Conservation (phyloP, 2,888 invertebrate species). For the Oasisia sp. region DNA sequence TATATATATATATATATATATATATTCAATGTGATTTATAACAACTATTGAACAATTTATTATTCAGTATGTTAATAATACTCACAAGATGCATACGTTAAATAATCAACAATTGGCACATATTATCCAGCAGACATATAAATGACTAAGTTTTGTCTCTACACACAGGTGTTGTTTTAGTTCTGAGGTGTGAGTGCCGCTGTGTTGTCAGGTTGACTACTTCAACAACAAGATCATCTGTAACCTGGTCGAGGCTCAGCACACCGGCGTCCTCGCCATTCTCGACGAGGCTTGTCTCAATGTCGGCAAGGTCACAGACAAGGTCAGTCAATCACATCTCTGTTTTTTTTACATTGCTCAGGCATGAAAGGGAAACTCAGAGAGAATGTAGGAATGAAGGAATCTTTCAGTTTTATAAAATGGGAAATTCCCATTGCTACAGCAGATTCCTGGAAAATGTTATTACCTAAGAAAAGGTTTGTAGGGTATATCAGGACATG, state of each 20-base stretch:
- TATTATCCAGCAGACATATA: not conserved
- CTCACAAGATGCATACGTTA: not conserved
- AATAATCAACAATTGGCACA: not conserved
- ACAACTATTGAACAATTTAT: not conserved
- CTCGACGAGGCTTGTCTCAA: constrained; percentile 97
- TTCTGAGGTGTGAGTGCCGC: constrained; percentile 19
- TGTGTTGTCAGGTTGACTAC: constrained; percentile 76
- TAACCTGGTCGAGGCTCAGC: constrained; percentile 92
- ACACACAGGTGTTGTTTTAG: not conserved
- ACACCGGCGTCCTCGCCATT: constrained; percentile 89
- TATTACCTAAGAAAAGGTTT: too few relatives aligned
- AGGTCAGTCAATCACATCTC: constrained; percentile 52
- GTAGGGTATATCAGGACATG: not conserved
- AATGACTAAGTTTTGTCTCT: not conserved
- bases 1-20: too few relatives aligned
- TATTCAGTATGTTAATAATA: not conserved
- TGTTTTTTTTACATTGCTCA: too few relatives aligned
- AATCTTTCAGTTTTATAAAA: too few relatives aligned
- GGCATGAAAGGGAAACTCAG: not conserved
- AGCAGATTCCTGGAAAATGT: too few relatives aligned
- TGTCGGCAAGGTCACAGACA: constrained; percentile 88
- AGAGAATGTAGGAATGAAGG: not conserved
- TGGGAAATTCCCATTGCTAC: too few relatives aligned
- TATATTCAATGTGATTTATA: not conserved
- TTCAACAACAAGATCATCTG: constrained; percentile 86